phyloP scores from a whole-genome alignment of 2,113 vertebrate species.

The Chitala chitala region DNA sequence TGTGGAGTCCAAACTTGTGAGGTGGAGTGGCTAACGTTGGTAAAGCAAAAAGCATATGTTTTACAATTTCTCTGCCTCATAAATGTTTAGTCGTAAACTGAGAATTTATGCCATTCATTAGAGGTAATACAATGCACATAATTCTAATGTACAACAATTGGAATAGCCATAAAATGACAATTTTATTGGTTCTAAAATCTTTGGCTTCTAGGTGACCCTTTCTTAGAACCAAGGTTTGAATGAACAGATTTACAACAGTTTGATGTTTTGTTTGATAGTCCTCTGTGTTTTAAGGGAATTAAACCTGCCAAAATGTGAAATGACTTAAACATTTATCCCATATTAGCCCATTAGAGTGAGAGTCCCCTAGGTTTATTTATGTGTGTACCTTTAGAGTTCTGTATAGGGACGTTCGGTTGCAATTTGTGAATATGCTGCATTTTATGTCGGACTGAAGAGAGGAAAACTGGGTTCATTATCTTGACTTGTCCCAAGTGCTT shows the following conservation, averaged over 20 bases:
- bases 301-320: conserved; percentile 69
- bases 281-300: conserved; percentile 63
- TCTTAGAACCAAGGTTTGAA: conserved; percentile 49
- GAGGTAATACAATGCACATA: conserved; percentile 74
- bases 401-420: conserved; percentile 47
- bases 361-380: conserved; percentile 64
- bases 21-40: conserved; percentile 58
- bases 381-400: conserved; percentile 51
- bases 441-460: conserved; percentile 51
- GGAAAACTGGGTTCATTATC: conserved; percentile 39
- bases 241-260: conserved; percentile 60
- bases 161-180: conserved; percentile 68
- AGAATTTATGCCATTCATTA: conserved; percentile 75
- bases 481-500: conserved; percentile 34
- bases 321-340: conserved; percentile 62
- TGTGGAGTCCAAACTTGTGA: conserved; percentile 58
- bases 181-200: conserved; percentile 69
- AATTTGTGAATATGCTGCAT: conserved; percentile 54
- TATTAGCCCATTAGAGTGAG: conserved; percentile 58
- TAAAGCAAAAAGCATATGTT: conserved; percentile 69
- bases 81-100: conserved; percentile 66
- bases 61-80: conserved; percentile 62
- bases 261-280: conserved; percentile 54
- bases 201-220: conserved; percentile 69
- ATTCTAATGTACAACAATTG: conserved; percentile 72